Evolutionary conservation across 2,113 vertebrate genomes (phyloP).

Genomic region (Balaenoptera acutorostrata): DNA sequence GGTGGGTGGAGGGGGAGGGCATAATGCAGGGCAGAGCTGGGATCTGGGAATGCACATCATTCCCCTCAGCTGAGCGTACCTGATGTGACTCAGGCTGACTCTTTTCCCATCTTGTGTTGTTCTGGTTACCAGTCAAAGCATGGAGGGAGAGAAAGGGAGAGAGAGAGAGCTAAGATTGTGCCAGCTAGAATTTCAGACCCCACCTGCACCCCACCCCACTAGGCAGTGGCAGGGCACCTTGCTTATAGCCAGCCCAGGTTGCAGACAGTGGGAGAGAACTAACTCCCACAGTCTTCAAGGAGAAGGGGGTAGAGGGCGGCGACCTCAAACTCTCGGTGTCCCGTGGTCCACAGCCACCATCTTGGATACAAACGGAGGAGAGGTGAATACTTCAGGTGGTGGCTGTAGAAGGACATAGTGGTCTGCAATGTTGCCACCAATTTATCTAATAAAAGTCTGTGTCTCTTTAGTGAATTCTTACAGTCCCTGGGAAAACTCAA

Average conservation of each 20-base stretch:
- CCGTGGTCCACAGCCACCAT: fast-evolving
- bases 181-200: not conserved
- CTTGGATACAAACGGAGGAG: fast-evolving
- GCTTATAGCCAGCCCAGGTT: fast-evolving
- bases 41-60: fast-evolving
- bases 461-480: not conserved
- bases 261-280: no score
- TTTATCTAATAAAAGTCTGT: no score
- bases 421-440: fast-evolving
- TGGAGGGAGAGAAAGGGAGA: not conserved
- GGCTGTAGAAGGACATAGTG: fast-evolving
- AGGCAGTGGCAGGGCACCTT: not conserved
- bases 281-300: not conserved
- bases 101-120: not conserved
- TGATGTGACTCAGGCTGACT: not conserved
- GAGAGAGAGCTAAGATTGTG: not conserved
- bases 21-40: not conserved
- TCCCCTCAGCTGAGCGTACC: no score
- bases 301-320: no score
- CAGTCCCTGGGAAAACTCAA: not conserved
- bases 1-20: no score
- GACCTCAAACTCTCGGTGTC: not conserved
- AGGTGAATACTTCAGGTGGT: fast-evolving
- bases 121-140: not conserved
- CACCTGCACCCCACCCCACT: no score